Evolutionary conservation across 2,888 invertebrate genomes (phyloP).

Genomic region (Cordilura impudica): DNA sequence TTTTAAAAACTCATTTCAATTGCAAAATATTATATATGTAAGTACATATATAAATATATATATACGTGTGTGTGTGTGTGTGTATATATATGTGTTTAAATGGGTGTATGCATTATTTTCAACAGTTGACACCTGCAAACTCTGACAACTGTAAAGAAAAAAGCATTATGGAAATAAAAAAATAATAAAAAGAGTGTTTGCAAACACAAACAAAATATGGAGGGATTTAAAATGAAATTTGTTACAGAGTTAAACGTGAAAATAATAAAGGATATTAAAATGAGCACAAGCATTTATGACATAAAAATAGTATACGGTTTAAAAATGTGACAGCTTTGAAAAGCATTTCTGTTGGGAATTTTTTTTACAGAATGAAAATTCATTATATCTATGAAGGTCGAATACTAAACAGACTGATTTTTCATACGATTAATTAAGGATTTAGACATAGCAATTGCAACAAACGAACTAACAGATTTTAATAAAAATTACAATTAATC

Average conservation of each 20-base stretch:
- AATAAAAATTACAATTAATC: too few relatives aligned
- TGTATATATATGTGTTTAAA: neutral
- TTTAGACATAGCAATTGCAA: too few relatives aligned
- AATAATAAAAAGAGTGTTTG: conserved; percentile 18
- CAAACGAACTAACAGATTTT: too few relatives aligned
- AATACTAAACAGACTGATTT: too few relatives aligned
- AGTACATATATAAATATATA: neutral
- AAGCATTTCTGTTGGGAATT: too few relatives aligned
- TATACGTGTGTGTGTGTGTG: neutral
- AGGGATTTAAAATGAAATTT: conserved; percentile 27
- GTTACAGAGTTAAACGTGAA: neutral
- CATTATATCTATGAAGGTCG: too few relatives aligned
- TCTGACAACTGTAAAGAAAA: conserved; percentile 41
- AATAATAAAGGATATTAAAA: conserved; percentile 6
- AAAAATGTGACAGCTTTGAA: neutral
- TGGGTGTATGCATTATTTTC: conserved; percentile 34
- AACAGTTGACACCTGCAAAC: conserved; percentile 50
- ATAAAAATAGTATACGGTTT: neutral
- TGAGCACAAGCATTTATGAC: neutral
- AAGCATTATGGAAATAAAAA: conserved; percentile 37
- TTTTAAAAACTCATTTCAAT: conserved; percentile 66
- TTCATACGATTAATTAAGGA: too few relatives aligned
- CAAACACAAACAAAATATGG: conserved; percentile 3
- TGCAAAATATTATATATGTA: conserved; percentile 54
- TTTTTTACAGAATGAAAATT: too few relatives aligned